Percentiles rank a stretch among this genome's conserved stretches.
Evolutionary conservation across 1,140 invertebrate species (phyloP).

Genomic region (Nomia melanderi): DNA sequence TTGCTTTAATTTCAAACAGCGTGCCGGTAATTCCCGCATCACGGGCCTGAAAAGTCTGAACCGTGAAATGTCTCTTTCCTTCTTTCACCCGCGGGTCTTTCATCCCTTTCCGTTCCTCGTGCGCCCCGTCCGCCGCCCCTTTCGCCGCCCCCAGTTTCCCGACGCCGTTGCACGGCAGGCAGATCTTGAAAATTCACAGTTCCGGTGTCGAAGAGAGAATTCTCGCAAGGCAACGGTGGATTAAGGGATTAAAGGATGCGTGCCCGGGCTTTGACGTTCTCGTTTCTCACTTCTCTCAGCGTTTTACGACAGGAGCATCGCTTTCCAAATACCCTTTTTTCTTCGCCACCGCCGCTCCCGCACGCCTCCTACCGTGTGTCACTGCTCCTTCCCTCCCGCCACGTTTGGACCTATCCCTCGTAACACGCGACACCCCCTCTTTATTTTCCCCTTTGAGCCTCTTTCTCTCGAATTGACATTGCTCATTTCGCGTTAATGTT

Average conservation of each 20-base stretch:
- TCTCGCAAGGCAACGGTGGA: slow-evolving; percentile 51
- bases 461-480: slow-evolving; percentile 50
- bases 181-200: slow-evolving; percentile 61
- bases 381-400: not conserved
- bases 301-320: slow-evolving; percentile 53
- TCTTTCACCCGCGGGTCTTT: not conserved
- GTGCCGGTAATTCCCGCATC: slow-evolving; percentile 46
- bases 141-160: not conserved
- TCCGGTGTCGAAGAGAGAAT: slow-evolving; percentile 49
- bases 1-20: slow-evolving; percentile 52
- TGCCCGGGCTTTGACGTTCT: slow-evolving; percentile 51
- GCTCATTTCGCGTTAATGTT: slow-evolving; percentile 56
- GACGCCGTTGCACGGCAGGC: slow-evolving; percentile 19
- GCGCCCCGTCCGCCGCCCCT: not conserved
- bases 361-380: not conserved
- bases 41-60: slow-evolving; percentile 40
- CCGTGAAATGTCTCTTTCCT: slow-evolving; percentile 36
- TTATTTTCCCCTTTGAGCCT: slow-evolving; percentile 51
- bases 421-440: slow-evolving; percentile 48
- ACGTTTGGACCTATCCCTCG: slow-evolving; percentile 7
- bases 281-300: slow-evolving; percentile 48
- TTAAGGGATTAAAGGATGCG: slow-evolving; percentile 67
- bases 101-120: not conserved
- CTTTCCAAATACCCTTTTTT: slow-evolving; percentile 49
- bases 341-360: not conserved